Conservation (phyloP, 2,888 invertebrate species). For the Drosophila mulleri region DNA sequence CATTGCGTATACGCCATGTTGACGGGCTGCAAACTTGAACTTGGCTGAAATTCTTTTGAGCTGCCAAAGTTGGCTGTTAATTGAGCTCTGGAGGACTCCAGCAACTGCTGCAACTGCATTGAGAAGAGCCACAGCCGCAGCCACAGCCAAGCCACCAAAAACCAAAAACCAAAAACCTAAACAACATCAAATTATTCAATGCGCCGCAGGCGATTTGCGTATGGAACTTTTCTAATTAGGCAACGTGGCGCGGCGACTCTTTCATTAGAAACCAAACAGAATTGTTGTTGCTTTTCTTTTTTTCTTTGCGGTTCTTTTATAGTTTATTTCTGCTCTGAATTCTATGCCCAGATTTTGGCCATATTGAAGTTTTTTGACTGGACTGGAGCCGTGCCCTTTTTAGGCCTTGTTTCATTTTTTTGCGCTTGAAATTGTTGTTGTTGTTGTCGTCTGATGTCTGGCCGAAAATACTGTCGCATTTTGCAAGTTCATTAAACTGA, state of each 20-base stretch:
- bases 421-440: slow-evolving; percentile 10
- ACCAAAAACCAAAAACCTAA: neutral
- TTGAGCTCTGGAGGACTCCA: slow-evolving; percentile 20
- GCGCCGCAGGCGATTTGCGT: slow-evolving; percentile 13
- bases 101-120: slow-evolving; percentile 35
- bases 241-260: slow-evolving; percentile 24
- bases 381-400: slow-evolving; percentile 43
- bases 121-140: neutral
- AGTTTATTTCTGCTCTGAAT: slow-evolving; percentile 42
- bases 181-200: slow-evolving; percentile 19
- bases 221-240: slow-evolving; percentile 38
- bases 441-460: slow-evolving; percentile 33
- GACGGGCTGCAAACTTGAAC: slow-evolving; percentile 45
- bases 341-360: slow-evolving; percentile 41
- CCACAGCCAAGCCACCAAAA: slow-evolving; percentile 1
- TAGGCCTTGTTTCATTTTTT: slow-evolving; percentile 20
- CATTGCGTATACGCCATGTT: slow-evolving; percentile 67
- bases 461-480: slow-evolving; percentile 48
- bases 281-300: neutral
- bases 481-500: slow-evolving; percentile 73
- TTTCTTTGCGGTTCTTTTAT: slow-evolving; percentile 36
- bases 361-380: slow-evolving; percentile 25
- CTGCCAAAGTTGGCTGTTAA: slow-evolving; percentile 16
- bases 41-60: slow-evolving; percentile 24
- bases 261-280: slow-evolving; percentile 36